Percentiles rank a stretch among this genome's conserved stretches.
These are phyloP conservation scores for Cecidostiba fungosa DNA, from an alignment of 2,888 invertebrate species.

Conservation along the genomic window DNA sequence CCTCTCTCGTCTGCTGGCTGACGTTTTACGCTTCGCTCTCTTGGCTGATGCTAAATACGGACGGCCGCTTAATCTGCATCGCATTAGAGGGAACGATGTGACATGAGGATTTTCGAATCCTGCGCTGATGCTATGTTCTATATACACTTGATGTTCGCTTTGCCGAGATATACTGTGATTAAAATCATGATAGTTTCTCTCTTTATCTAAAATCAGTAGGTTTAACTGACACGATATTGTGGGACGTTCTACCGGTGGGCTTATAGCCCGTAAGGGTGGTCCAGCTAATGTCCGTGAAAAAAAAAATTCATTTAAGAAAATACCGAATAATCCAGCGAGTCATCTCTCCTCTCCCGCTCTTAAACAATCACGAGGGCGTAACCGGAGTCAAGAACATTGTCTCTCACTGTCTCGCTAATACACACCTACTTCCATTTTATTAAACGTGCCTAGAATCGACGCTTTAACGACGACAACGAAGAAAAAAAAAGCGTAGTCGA, in stretches of 20 bases:
- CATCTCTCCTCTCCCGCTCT: not conserved
- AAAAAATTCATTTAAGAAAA: not conserved
- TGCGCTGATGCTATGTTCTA: too few relatives aligned
- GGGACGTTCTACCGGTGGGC: too few relatives aligned
- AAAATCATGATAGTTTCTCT: too few relatives aligned
- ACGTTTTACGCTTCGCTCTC: not conserved
- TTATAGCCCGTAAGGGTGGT: too few relatives aligned
- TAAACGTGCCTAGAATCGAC: not conserved
- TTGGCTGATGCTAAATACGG: conserved; percentile 2
- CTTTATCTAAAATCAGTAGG: too few relatives aligned
- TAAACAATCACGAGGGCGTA: not conserved
- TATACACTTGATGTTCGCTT: too few relatives aligned
- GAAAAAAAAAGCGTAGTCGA: not conserved
- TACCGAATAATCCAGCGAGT: not conserved
- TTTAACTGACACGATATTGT: too few relatives aligned
- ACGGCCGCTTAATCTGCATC: conserved; percentile 18
- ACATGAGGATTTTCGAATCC: too few relatives aligned
- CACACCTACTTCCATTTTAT: not conserved
- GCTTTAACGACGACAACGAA: not conserved
- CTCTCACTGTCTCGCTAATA: too few relatives aligned
- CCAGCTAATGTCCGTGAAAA: too few relatives aligned
- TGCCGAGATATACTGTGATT: too few relatives aligned
- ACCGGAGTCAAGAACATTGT: not conserved
- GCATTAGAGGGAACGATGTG: not conserved
- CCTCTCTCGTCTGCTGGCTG: too few relatives aligned